Evolutionary conservation across 2,113 vertebrate species (phyloP).

Genomic region (Poicephalus meyeri): DNA sequence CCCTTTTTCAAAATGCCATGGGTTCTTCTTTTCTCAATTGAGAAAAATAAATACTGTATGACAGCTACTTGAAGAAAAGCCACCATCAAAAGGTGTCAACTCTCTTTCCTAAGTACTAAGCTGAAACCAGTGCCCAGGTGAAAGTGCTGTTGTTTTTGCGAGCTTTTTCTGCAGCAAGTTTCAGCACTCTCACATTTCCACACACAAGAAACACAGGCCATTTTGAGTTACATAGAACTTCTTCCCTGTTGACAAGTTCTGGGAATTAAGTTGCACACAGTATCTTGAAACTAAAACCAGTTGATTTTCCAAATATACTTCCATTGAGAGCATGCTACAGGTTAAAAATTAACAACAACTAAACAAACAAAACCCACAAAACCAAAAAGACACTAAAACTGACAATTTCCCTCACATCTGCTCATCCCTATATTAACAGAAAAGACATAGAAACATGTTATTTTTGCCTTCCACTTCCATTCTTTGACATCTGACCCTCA

Average conservation of each 20-base stretch:
- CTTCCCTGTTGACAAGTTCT: accelerated
- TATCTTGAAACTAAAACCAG: not conserved
- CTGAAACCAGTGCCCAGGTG: not conserved
- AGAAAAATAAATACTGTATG: not conserved
- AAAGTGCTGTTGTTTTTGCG: not conserved
- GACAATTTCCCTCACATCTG: not conserved
- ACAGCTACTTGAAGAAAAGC: not conserved
- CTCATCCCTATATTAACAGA: not conserved
- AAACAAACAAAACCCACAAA: accelerated
- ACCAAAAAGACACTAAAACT: not conserved
- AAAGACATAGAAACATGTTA: not conserved
- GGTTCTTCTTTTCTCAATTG: accelerated
- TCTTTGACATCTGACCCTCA: not conserved
- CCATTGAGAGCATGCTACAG: not conserved
- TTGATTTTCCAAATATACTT: not conserved
- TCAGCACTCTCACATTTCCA: accelerated
- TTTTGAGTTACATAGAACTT: not conserved
- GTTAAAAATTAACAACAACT: not conserved
- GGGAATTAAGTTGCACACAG: not conserved
- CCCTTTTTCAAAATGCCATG: not conserved
- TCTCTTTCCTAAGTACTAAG: not conserved
- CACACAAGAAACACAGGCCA: accelerated
- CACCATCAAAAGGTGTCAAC: not conserved
- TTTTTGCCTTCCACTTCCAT: not conserved
- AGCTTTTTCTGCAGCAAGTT: not conserved